Evolutionary conservation across 64 coral and sea anemone genomes (phyloP).

Genomic region (Stylophora pistillata): DNA sequence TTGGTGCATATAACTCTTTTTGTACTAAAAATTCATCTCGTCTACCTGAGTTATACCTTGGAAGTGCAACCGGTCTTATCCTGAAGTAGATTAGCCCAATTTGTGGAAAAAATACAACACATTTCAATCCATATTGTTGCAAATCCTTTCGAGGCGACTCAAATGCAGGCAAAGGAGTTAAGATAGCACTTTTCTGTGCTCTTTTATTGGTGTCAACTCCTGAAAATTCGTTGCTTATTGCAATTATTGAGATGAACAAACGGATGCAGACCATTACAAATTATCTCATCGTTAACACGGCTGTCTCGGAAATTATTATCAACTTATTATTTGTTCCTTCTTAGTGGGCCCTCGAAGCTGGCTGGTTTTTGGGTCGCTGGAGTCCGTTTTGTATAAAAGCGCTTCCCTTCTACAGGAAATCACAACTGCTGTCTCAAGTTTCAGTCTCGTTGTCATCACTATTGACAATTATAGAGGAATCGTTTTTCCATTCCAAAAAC

Average conservation of each 20-base stretch:
- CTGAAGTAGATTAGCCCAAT: background rate
- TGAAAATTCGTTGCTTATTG: conserved; percentile 32
- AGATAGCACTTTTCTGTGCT: conserved; percentile 1
- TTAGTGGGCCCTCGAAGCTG: background rate
- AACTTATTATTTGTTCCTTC: conserved; percentile 3
- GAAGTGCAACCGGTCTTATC: background rate
- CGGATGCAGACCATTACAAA: conserved; percentile 35
- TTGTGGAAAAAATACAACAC: background rate
- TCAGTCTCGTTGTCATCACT: conserved; percentile 32
- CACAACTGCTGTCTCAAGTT: conserved; percentile 34
- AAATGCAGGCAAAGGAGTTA: background rate
- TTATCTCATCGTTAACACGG: conserved; percentile 49
- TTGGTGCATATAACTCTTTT: too few relatives aligned
- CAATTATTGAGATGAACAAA: conserved; percentile 17
- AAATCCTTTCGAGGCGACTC: background rate
- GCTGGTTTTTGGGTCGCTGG: background rate
- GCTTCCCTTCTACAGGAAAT: conserved; percentile 34
- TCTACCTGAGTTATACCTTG: too few relatives aligned
- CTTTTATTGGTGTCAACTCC: background rate
- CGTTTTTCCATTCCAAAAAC: conserved; percentile 8
- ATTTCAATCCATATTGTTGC: background rate
- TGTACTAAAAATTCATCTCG: too few relatives aligned
- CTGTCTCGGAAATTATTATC: conserved; percentile 35
- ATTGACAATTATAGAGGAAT: conserved; percentile 37
- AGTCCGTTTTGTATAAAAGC: conserved; percentile 8